phyloP scores from a whole-genome alignment of 2,113 vertebrate genomes.

The Pseudois nayaur region DNA sequence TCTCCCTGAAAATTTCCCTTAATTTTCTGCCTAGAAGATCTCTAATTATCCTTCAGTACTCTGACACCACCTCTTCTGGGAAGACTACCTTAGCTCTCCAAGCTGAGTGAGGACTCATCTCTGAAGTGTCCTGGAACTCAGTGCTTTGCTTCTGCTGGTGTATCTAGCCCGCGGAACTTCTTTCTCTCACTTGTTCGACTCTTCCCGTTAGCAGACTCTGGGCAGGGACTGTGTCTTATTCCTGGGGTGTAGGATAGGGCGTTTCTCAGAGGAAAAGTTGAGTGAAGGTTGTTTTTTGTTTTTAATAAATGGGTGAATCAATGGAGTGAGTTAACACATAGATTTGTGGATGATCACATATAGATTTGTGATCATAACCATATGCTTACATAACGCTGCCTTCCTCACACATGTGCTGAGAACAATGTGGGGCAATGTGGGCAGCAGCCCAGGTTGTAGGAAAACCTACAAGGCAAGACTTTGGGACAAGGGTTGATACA shows the following conservation, averaged over 20 bases:
- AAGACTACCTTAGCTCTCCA: not conserved
- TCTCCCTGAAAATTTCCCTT: not conserved
- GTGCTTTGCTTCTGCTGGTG: not conserved
- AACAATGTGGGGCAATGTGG: not conserved
- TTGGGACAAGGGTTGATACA: not conserved
- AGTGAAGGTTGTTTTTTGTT: not conserved
- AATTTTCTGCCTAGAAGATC: not conserved
- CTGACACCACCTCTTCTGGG: not conserved
- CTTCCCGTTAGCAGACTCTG: not conserved
- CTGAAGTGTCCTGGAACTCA: not conserved
- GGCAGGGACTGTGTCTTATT: not conserved
- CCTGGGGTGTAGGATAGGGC: not conserved
- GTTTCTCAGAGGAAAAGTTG: not conserved
- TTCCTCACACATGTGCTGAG: not conserved
- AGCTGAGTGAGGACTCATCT: not conserved
- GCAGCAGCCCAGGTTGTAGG: not conserved
- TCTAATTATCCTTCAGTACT: not conserved
- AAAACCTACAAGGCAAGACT: not conserved
- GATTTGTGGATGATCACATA: not conserved
- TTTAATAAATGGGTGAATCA: not conserved
- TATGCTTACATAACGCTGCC: not conserved
- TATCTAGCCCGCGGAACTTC: not conserved
- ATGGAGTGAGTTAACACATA: not conserved
- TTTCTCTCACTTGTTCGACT: not conserved
- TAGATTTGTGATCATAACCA: not conserved